A percentile compares a stretch with the other conserved stretches of the same genome.
phyloP scores from a whole-genome alignment of 2,797 vertebrate species.

The Sebastolobus alascanus region DNA sequence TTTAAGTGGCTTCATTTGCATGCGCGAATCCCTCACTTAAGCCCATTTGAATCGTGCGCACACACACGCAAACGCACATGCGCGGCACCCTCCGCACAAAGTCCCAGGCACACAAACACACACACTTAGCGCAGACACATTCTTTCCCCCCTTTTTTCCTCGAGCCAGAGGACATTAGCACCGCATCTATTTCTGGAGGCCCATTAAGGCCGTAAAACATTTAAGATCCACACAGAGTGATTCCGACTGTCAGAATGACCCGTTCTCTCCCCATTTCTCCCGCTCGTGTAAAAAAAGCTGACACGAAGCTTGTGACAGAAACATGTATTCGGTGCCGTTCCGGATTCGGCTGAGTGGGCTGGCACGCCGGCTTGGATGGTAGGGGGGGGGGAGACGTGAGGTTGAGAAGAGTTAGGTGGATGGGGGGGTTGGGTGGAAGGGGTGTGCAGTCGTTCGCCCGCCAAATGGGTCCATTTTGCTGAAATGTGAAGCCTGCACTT shows the following conservation, averaged over 20 bases:
- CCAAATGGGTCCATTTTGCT: conserved; percentile 80
- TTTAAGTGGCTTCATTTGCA: conserved; percentile 82
- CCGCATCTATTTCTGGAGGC: conserved; percentile 84
- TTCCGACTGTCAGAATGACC: conserved; percentile 81
- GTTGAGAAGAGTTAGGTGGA: conserved; percentile 47
- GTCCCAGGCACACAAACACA: conserved; percentile 33
- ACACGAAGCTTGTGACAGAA: conserved; percentile 82
- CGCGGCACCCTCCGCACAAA: conserved; percentile 36
- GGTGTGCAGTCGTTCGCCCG: conserved; percentile 47
- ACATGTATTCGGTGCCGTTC: conserved; percentile 77
- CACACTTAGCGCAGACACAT: conserved; percentile 61
- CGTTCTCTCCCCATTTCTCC: conserved; percentile 71
- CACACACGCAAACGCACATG: conserved; percentile 44
- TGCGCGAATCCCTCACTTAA: conserved; percentile 78
- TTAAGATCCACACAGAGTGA: conserved; percentile 81
- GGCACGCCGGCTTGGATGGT: conserved; percentile 42
- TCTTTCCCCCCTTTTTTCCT: conserved; percentile 52
- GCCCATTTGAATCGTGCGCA: conserved; percentile 60
- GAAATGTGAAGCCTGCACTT: conserved; percentile 82
- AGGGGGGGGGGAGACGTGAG: conserved; percentile 31
- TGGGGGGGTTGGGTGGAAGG: neutral
- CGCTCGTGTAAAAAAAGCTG: conserved; percentile 71
- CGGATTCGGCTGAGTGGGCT: conserved; percentile 75
- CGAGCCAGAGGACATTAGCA: conserved; percentile 81
- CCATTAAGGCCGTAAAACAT: conserved; percentile 86